Base-by-base conservation (phyloP, 2,888 invertebrate genomes). In the Drosophila algonquin region DNA sequence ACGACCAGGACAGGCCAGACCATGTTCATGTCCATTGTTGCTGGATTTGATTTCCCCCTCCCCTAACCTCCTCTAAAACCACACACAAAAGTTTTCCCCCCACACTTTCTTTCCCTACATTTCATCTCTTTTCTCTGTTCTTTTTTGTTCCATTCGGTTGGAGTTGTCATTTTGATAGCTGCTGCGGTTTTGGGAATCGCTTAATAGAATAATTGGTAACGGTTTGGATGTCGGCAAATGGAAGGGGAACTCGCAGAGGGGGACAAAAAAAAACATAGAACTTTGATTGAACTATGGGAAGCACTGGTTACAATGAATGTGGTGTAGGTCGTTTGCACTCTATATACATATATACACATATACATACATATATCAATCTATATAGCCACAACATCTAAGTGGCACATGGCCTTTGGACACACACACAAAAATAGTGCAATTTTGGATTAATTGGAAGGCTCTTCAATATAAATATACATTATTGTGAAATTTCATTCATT, bases 31-130 rank as follows among this genome's bases (percentile, higher is more conserved):
- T 46, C 51, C 57, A 56, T 61, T 67, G 74, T 82, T 73, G 63
- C 80, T 59, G 80, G 73, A 70, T 81, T 77, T 79, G 82, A 81
- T 81, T 84, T 80, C 57, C 70, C 76, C 69, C 76, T 80, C 55
- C 6, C 8, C 16, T 4, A 9, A 12, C 40, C 50, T 6, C 35
- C 52, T 21, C 35, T 52, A n/a, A 30, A 27, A 46, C 10, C 45
- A 45, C 24, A 40, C 50, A 40, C 40, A 8, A 21, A 54, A 14
- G 40, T 24, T 8, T n/a, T 10, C 6, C 14, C 51, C 30, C 8
- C 24, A 5, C 53, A 53, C 12, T 53, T 40, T 54, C 40, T 44
- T 40, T 40, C 6, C 40, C 40, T 2, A 40, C 54, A 54, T 14
- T n/a, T 40, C 40, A 30, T 35, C 40, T 2, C n/a, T 18, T 30